Percentiles rank a stretch among this genome's conserved stretches.
Conservation (phyloP, 2,888 invertebrate species). For the Ptycholaimellus sp. region DNA sequence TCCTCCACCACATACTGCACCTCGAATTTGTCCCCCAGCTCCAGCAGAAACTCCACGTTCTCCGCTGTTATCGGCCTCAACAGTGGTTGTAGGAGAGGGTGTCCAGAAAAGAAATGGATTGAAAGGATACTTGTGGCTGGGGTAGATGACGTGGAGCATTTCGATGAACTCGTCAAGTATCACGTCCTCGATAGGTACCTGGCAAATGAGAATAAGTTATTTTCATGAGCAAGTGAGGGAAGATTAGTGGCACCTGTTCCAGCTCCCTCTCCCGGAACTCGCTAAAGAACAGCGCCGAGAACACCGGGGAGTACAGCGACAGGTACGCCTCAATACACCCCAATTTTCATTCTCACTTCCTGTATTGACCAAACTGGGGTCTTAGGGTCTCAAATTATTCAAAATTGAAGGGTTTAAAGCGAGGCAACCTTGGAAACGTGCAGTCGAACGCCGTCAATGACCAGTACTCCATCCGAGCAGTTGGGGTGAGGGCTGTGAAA, state of each 20-base stretch:
- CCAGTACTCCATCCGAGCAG: conserved; percentile 13
- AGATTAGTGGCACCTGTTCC: conserved; percentile 17
- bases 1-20: conserved; percentile 26
- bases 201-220: background rate
- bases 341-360: background rate
- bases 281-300: conserved; percentile 19
- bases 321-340: conserved; percentile 13
- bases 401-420: background rate
- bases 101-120: background rate
- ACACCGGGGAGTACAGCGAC: conserved; percentile 21
- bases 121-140: conserved; percentile 21
- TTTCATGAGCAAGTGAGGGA: background rate
- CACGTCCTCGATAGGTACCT: conserved; percentile 8
- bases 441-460: conserved; percentile 17
- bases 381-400: background rate
- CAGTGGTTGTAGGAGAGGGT: background rate
- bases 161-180: conserved; percentile 25
- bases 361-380: background rate
- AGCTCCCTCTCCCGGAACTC: conserved; percentile 17
- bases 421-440: conserved; percentile 15
- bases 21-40: conserved; percentile 28
- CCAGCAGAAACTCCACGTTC: conserved; percentile 27
- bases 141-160: conserved; percentile 28
- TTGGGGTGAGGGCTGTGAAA: conserved; percentile 12
- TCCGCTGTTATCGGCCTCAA: conserved; percentile 14